Percentiles rank a stretch among this genome's conserved stretches.
phyloP scores from a whole-genome alignment of 2,113 vertebrate species.

The Gopherus evgoodei region DNA sequence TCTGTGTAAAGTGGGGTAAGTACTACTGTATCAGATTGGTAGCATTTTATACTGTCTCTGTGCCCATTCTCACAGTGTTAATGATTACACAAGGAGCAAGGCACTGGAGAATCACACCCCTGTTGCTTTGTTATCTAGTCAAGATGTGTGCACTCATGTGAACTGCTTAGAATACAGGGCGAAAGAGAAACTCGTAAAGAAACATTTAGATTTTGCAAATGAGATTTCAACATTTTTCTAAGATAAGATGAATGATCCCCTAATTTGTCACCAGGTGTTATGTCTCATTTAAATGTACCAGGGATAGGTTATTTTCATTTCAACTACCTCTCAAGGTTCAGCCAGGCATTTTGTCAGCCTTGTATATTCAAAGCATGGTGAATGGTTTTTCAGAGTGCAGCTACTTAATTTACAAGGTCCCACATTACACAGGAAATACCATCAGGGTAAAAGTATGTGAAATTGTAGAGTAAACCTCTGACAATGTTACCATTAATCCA shows the following conservation, averaged over 20 bases:
- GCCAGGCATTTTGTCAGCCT: conserved; percentile 53
- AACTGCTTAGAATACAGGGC: neutral
- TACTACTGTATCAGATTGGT: neutral
- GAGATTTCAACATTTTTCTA: conserved; percentile 29
- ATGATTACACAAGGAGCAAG: neutral
- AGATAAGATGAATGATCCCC: conserved; percentile 56
- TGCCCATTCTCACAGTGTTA: neutral
- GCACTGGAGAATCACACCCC: neutral
- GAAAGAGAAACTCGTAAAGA: neutral
- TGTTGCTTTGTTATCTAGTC: neutral
- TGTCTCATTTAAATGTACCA: conserved; percentile 63
- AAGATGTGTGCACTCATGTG: neutral
- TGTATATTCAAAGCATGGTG: conserved; percentile 54
- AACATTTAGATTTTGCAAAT: conserved; percentile 16
- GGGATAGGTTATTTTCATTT: conserved; percentile 73
- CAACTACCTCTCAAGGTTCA: conserved; percentile 35
- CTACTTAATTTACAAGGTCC: conserved; percentile 35
- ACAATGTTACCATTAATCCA: neutral
- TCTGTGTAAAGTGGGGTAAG: neutral
- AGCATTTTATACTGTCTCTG: neutral
- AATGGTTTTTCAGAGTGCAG: conserved; percentile 58
- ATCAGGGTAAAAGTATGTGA: conserved; percentile 3
- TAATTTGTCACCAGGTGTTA: conserved; percentile 48
- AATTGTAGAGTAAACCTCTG: conserved; percentile 29
- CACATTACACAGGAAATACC: conserved; percentile 6